A percentile compares a stretch with the other conserved stretches of the same genome.
Evolutionary conservation across 23 tunicate species (phyloP).

Genomic region (Styela clava): DNA sequence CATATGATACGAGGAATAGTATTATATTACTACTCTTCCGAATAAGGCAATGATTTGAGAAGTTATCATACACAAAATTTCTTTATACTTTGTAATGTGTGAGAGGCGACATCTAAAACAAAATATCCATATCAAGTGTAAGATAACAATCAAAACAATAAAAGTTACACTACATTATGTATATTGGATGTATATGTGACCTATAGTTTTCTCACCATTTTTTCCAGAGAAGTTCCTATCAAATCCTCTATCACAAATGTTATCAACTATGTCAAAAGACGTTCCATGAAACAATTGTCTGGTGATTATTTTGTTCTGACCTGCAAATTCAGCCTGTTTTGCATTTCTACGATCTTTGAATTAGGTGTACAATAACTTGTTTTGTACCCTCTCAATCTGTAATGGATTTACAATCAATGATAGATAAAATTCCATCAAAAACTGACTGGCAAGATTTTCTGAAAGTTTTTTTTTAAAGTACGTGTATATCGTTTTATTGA

Average conservation of each 20-base stretch:
- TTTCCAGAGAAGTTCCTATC: slow-evolving; percentile 19
- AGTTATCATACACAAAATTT: neutral
- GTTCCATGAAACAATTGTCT: neutral
- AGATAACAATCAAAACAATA: neutral
- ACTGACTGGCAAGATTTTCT: neutral
- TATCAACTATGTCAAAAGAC: neutral
- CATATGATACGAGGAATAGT: no score
- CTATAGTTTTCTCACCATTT: slow-evolving; percentile 16
- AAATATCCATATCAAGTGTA: no score
- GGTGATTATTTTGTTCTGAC: neutral
- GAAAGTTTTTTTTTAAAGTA: no score
- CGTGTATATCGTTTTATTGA: no score
- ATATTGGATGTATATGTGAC: no score
- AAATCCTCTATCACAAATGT: slow-evolving; percentile 7
- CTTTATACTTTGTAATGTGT: neutral
- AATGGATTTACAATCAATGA: no score
- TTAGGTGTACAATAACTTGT: neutral
- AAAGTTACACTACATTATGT: no score
- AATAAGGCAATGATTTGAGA: no score
- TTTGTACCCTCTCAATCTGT: neutral
- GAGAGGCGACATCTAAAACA: neutral
- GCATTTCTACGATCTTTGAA: neutral
- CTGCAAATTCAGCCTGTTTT: neutral
- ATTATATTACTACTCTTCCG: no score
- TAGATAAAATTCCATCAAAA: neutral